Percentiles rank a stretch among this genome's conserved stretches.
Evolutionary conservation across 2,797 vertebrate genomes (phyloP).

Genomic region (Esox lucius): DNA sequence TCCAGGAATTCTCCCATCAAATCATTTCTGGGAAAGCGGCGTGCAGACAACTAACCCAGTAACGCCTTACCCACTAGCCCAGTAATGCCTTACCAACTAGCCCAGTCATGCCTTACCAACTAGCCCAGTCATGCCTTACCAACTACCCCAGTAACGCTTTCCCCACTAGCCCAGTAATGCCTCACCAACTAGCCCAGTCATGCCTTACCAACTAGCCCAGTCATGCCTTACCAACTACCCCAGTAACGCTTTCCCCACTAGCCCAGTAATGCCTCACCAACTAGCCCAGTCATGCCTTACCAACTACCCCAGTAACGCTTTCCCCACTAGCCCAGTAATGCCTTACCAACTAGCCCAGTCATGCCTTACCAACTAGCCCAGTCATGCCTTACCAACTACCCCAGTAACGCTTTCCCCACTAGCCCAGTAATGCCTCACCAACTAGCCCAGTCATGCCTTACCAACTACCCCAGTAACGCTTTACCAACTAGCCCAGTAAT

Average conservation of each 20-base stretch:
- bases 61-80: constrained; percentile 73
- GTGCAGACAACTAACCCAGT: neutral
- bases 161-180: neutral
- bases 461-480: constrained; percentile 65
- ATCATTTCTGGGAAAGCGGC: neutral
- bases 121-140: constrained; percentile 70
- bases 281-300: constrained; percentile 63
- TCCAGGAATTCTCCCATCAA: neutral
- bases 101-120: constrained; percentile 73
- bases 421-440: constrained; percentile 70
- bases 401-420: constrained; percentile 24
- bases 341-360: constrained; percentile 74
- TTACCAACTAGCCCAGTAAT: constrained; percentile 74
- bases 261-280: constrained; percentile 75
- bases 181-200: constrained; percentile 73
- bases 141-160: constrained; percentile 45
- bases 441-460: constrained; percentile 62
- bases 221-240: constrained; percentile 74
- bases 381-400: constrained; percentile 75
- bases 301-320: no score
- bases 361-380: constrained; percentile 75
- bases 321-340: neutral
- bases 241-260: constrained; percentile 25
- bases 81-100: constrained; percentile 74
- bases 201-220: constrained; percentile 75